Conservation (phyloP, 2,888 invertebrate species). For the Melinaea marsaeus region DNA sequence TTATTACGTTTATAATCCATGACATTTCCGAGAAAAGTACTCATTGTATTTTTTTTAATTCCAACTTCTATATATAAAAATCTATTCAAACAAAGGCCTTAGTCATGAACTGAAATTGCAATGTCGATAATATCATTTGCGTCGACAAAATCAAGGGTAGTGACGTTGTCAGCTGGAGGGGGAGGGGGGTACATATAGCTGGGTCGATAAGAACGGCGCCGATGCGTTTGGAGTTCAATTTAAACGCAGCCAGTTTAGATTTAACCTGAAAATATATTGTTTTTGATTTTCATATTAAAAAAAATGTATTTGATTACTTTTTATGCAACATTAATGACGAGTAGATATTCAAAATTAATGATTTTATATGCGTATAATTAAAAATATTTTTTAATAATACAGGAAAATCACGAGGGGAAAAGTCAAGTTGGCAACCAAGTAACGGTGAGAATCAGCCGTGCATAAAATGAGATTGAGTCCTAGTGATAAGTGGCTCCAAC, state of each 20-base stretch:
- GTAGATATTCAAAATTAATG: too few relatives aligned
- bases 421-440: constrained; percentile 14
- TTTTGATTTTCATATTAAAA: too few relatives aligned
- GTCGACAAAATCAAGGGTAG: constrained; percentile 24
- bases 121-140: constrained; percentile 24
- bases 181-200: constrained; percentile 58
- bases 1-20: too few relatives aligned
- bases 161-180: constrained; percentile 33
- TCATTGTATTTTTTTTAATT: too few relatives aligned
- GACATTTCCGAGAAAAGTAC: too few relatives aligned
- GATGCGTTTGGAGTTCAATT: constrained; percentile 56
- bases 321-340: too few relatives aligned
- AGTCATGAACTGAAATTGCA: constrained; percentile 12
- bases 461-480: constrained; percentile 13
- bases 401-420: constrained; percentile 4
- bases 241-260: constrained; percentile 17
- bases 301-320: too few relatives aligned
- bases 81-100: too few relatives aligned
- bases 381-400: neutral
- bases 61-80: too few relatives aligned
- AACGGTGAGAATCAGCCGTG: constrained; percentile 20
- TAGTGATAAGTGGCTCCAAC: constrained; percentile 9
- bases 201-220: constrained; percentile 70
- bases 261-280: too few relatives aligned
- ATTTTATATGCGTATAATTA: neutral